Base-by-base conservation (phyloP, 2,888 invertebrate species). In the Synergus itoensis region DNA sequence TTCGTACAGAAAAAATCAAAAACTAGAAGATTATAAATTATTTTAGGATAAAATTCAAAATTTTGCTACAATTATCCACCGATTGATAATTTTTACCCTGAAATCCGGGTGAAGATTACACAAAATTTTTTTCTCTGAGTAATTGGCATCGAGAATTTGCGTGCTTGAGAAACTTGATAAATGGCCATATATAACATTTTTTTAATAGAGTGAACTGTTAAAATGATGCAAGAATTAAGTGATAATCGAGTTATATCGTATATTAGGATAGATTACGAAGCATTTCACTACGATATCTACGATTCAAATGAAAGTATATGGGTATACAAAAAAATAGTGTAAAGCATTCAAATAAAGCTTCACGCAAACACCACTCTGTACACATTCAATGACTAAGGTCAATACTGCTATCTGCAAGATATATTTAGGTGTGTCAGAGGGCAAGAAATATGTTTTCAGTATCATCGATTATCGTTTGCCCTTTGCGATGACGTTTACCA, bases 401-500 rank as follows among this genome's bases (percentile, higher is more conserved):
- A 83, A 81, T 73, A 62, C 77, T 82, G 81, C 82, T 82, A 84
- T 83, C 81, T 80, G 78, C 76, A 77, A 79, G 63, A 73, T 73
- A 75, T 85, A 80, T 80, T 82, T 85, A 77, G 83, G 80, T 75
- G 78, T 82, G 80, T 82, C 83, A 84, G 67, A 81, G 82, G 81
- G 77, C 82, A 85, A 77, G 78, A 80, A 80, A 79, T 43, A 75
- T 64, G 41, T 69, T 81, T 80, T 75, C 43, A 73, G 41, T 76
- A 76, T 80, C 75, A 21, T 40, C 48, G 78, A 82, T 82, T 82
- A 80, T 78, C 77, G 64, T 14, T 67, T 36, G 4, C 21, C 18
- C 73, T 77, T 76, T 78, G 69, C 79, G 79, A 79, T 18, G 45
- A 28, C 28, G 28, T 78, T 62, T 60, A 75, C n/a, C 16, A 36